phyloP scores from a whole-genome alignment of 2,797 vertebrate genomes.

The Adrianichthys oophorus region DNA sequence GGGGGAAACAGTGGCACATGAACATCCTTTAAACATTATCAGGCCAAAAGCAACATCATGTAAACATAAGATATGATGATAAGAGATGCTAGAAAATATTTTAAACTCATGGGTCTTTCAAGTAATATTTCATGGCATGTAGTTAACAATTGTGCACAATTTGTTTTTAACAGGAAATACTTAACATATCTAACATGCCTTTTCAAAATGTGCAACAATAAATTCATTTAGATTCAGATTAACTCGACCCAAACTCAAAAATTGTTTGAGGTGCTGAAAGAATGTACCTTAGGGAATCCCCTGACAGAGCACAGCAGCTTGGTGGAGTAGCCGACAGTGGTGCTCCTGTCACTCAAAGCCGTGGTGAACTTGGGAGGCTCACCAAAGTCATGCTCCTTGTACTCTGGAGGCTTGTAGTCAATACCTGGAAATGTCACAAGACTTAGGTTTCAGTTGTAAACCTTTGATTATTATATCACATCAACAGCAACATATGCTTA shows the following conservation, averaged over 20 bases:
- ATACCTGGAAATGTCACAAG: slow-evolving; percentile 72
- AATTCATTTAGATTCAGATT: too few relatives aligned
- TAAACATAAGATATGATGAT: slow-evolving; percentile 8
- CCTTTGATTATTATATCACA: too few relatives aligned
- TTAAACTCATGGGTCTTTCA: slow-evolving; percentile 18
- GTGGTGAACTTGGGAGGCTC: slow-evolving; percentile 96
- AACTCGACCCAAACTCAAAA: too few relatives aligned
- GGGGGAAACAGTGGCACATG: slow-evolving; percentile 15
- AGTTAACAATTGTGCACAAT: too few relatives aligned
- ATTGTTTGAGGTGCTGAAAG: too few relatives aligned
- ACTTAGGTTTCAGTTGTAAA: background rate
- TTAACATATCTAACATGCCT: too few relatives aligned
- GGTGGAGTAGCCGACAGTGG: slow-evolving; percentile 91
- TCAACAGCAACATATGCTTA: too few relatives aligned
- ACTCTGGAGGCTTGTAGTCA: slow-evolving; percentile 80
- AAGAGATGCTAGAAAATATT: slow-evolving; percentile 3
- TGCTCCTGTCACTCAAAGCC: slow-evolving; percentile 80
- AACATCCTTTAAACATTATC: slow-evolving; percentile 7
- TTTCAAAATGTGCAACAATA: too few relatives aligned
- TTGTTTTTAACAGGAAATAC: too few relatives aligned
- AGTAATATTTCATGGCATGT: background rate
- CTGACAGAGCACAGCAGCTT: slow-evolving; percentile 92
- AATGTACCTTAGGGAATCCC: slow-evolving; percentile 85
- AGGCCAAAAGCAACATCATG: slow-evolving; percentile 10
- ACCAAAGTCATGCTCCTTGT: slow-evolving; percentile 80